Percentiles rank a stretch among this genome's conserved stretches.
Conservation (phyloP, 2,888 invertebrate genomes). For the Glomeris marginata region DNA sequence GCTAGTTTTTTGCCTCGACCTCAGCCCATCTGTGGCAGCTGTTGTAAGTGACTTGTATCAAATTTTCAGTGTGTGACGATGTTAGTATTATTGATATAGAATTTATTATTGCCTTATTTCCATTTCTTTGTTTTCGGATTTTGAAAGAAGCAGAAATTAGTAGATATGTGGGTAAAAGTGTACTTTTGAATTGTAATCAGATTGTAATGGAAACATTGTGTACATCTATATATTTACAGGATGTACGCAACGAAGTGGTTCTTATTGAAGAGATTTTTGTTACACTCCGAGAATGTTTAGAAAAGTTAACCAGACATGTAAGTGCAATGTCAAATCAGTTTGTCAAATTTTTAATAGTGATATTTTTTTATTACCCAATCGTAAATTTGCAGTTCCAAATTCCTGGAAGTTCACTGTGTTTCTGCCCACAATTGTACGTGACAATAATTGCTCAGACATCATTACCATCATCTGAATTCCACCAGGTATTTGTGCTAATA, state of each 20-base stretch:
- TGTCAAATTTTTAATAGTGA: slow-evolving; percentile 15
- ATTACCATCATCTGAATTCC: slow-evolving; percentile 50
- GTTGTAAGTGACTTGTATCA: slow-evolving; percentile 37
- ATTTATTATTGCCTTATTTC: background rate
- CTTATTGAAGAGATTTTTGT: slow-evolving; percentile 28
- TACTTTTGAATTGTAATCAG: too few relatives aligned
- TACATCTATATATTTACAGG: slow-evolving; percentile 24
- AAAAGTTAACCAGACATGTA: slow-evolving; percentile 29
- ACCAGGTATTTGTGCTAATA: slow-evolving; percentile 38
- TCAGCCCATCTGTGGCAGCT: slow-evolving; percentile 58
- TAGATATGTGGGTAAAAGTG: too few relatives aligned
- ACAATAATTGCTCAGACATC: slow-evolving; percentile 63
- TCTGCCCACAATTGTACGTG: slow-evolving; percentile 52
- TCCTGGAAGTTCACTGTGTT: slow-evolving; percentile 45
- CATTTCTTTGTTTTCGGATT: slow-evolving; percentile 4
- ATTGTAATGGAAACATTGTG: too few relatives aligned
- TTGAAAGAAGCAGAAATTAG: too few relatives aligned
- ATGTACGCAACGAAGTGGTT: slow-evolving; percentile 28
- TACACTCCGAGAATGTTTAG: slow-evolving; percentile 27
- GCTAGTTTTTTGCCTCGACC: slow-evolving; percentile 57
- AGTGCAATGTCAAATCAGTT: slow-evolving; percentile 16
- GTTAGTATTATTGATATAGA: slow-evolving; percentile 1
- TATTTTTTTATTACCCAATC: too few relatives aligned
- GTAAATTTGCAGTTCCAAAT: slow-evolving; percentile 51
- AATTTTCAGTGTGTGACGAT: background rate